A percentile compares a stretch with the other conserved stretches of the same genome.
Evolutionary conservation across 2,888 invertebrate species (phyloP).

Genomic region (Ptilodon capucinus): DNA sequence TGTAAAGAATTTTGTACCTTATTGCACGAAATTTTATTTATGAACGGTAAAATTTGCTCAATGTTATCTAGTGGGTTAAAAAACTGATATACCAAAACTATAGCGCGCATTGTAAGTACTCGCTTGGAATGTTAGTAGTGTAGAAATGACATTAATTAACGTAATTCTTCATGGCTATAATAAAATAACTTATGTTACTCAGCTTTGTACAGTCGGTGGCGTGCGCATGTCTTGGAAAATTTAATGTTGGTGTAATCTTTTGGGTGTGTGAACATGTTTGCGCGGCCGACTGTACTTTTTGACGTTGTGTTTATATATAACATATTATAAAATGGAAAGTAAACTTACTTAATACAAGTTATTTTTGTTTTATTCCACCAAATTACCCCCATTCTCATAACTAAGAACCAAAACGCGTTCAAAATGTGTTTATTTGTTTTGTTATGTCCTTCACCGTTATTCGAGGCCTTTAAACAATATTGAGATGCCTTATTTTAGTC

Average conservation of each 20-base stretch:
- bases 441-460: no score
- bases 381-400: no score
- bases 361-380: slow-evolving; percentile 51
- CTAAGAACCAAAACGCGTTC: no score
- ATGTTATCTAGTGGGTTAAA: slow-evolving; percentile 71
- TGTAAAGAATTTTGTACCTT: slow-evolving; percentile 20
- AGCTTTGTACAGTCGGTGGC: slow-evolving; percentile 27
- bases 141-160: slow-evolving; percentile 17
- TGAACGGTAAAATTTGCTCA: slow-evolving; percentile 59
- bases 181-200: slow-evolving; percentile 43
- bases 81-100: slow-evolving; percentile 62
- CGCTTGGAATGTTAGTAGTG: slow-evolving; percentile 19
- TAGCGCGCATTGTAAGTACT: slow-evolving; percentile 46
- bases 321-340: slow-evolving; percentile 78
- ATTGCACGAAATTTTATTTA: slow-evolving; percentile 37
- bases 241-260: slow-evolving; percentile 21
- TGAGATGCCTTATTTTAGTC: no score
- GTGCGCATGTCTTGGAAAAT: slow-evolving; percentile 3
- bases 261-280: slow-evolving; percentile 41
- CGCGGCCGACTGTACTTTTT: slow-evolving; percentile 59
- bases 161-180: slow-evolving; percentile 35
- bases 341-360: slow-evolving; percentile 76
- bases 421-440: no score
- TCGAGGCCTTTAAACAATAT: no score
- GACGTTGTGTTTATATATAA: slow-evolving; percentile 80